Base-by-base conservation (phyloP, 2,888 invertebrate species). In the Mythimna albipuncta region DNA sequence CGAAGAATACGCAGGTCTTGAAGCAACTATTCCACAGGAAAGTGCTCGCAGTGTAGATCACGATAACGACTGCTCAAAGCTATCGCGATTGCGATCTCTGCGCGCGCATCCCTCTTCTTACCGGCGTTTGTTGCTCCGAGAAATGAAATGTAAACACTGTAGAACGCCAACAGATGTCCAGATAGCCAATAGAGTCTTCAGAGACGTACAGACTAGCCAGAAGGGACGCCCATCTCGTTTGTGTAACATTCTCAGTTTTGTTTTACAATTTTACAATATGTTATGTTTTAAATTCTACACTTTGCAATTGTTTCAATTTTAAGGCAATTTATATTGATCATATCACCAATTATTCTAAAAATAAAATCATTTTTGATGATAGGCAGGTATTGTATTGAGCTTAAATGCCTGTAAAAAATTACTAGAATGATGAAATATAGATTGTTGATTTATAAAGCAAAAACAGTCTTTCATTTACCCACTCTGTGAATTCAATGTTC, bases 141-240 rank as follows among this genome's bases (percentile, higher is more conserved):
- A 95, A 93, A 96, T 96, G 96, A 95, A 96, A 96, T 91, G 94
- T 90, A 95, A 96, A 96, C 96, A 96, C 90, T 90, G 92, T 89
- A 91, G 89, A 90, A 92, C 91, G 92, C 93, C 90, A 93, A 92
- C 95, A 95, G 94, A 95, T 95, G 95, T 95, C 95, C 96, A 95
- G 95, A 95, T 96, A 95, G 95, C 94, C 95, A 95, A 95, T 95
- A 94, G 92, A 90, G 87, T 85, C 79, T 87, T 85, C 89, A 86
- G 44, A 70, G 92, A 91, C 81, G 77, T 90, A 89, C 79, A 89
- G 76, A 75, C 73, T 72, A 75, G 75, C 91, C 86, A 87, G 94
- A 94, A 89, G 87, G 76, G 91, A 79, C 83, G 61, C 6, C 19
- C 13, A 64, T 61, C 54, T 52, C 64, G 44, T 62, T 77, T 77